Evolutionary conservation across 2,888 invertebrate genomes (phyloP), one percentile per base, ranked within the genome.

Genomic region (Polyommatus iphigenia): DNA sequence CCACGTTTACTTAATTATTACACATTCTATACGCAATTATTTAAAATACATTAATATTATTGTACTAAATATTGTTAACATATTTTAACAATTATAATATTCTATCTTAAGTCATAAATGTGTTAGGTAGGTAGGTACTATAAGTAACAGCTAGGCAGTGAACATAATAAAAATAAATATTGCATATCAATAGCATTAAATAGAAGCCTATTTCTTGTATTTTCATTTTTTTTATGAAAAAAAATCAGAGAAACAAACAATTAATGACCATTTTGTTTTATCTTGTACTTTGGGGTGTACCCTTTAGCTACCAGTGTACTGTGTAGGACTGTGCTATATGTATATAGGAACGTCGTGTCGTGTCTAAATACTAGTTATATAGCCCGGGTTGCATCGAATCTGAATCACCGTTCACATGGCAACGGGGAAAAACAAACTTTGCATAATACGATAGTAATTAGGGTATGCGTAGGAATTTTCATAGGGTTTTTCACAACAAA

Each of bases 391-490:
- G 80, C 78, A 81, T 84, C 78, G 79, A 79, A 76, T 76, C 67
- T 72, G 78, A 72, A 78, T 84, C 83, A 85, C 85, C 83, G 90
- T 91, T 91, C 85, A 84, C 89, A 91, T 92, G 88, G 90, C 81
- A 89, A 91, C 91, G 84, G 80, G 79, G 82, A 85, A 88, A 88
- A 90, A 88, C 89, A 90, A 90, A 90, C 85, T 84, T 81, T 81
- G 79, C 79, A 78, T 78, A 79, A 71, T 77, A 72, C 80, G 78
- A 78, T 79, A 80, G 78, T 78, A 79, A 77, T 71, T 73, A 67
- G 67, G 67, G 29, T 75, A 18, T 75, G 75, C 75, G 76, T 77
- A 62, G 78, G 76, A 76, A 79, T 79, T 79, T 81, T 76, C 79
- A 81, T 85, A 85, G 85, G 80, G 80, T 82, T 81, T 82, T 90